Evolutionary conservation across 1,140 invertebrate species (phyloP), one percentile per base, ranked within the genome.

Genomic region (Musca vetustissima): DNA sequence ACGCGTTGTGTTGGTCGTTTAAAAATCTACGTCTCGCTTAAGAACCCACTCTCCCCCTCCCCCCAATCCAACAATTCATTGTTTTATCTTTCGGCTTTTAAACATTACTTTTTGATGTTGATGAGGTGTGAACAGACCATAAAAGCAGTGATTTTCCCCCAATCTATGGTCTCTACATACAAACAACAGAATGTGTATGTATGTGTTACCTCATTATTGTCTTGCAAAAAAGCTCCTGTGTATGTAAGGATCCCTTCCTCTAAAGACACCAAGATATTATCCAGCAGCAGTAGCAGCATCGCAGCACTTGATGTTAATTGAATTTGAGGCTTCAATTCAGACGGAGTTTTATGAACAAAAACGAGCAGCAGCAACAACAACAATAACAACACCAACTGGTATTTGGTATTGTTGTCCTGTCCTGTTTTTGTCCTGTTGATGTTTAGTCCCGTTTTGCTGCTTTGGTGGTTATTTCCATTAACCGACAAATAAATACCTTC

Each of bases 251-350:
- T n/a, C n/a, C 2, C 36, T 43, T 11, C 36, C 17, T 65, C 67
- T 47, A 64, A 47, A n/a, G n/a, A 50, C 22, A 53, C 24, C 25
- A 15, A 43, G 36, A 6, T 32, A 36, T n/a, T 17, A 36, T 8
- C 22, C 13, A 28, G 28, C 21, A n/a, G n/a, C 21, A 50, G 25
- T 19, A 55, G 48, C n/a, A 43, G 8, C n/a, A n/a, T n/a, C n/a
- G n/a, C n/a, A 55, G n/a, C 68, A 69, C 68, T 69, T 66, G 68
- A 69, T 32, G 55, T 69, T 69, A 69, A 69, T 69, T 69, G 68
- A 69, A 69, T 69, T 69, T 69, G 43, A 65, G 57, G 43, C 43
- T 59, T 69, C 64, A 21, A 48, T 24, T 66, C 19, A 49, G 28
- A 28, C 14, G 57, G 32, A 25, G 21, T 61, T 68, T 68, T 68